A percentile compares a stretch with the other conserved stretches of the same genome.
Conservation (phyloP, 2,113 vertebrate genomes). For the Pristiophorus japonicus region DNA sequence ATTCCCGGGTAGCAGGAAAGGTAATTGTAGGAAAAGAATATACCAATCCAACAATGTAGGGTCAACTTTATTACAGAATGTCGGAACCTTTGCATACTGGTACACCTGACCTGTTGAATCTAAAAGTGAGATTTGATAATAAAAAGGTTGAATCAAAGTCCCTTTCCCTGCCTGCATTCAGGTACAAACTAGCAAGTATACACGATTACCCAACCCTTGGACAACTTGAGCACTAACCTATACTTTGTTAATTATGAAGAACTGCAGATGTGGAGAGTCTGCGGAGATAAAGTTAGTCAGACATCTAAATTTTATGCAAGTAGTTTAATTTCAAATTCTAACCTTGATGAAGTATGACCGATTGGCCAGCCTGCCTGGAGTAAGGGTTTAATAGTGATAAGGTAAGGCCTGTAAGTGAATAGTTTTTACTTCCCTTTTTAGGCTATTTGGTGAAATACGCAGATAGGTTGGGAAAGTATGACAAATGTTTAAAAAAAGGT, state of each 20-base stretch:
- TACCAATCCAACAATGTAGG: not conserved
- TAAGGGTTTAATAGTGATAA: not conserved
- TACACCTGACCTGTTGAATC: not conserved
- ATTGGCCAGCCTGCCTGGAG: not conserved
- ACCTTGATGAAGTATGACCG: not conserved
- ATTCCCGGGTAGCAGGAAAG: not conserved
- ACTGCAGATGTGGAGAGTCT: no score
- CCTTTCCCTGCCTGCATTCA: not conserved
- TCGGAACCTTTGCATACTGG: not conserved
- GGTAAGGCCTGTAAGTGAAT: not conserved
- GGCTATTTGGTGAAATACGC: not conserved
- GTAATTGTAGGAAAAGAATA: not conserved
- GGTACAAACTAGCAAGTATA: not conserved
- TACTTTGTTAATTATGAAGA: not conserved
- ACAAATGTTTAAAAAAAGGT: not conserved
- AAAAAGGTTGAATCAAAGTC: not conserved
- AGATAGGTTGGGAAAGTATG: not conserved
- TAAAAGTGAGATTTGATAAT: not conserved
- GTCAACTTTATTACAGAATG: not conserved
- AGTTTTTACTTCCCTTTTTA: not conserved
- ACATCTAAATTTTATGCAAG: not conserved
- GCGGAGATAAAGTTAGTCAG: not conserved
- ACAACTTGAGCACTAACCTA: not conserved
- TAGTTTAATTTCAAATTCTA: not conserved
- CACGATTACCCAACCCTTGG: not conserved